These are phyloP conservation scores for Ametastegia equiseti DNA, from an alignment of 2,888 invertebrate genomes.

Conservation along the genomic window DNA sequence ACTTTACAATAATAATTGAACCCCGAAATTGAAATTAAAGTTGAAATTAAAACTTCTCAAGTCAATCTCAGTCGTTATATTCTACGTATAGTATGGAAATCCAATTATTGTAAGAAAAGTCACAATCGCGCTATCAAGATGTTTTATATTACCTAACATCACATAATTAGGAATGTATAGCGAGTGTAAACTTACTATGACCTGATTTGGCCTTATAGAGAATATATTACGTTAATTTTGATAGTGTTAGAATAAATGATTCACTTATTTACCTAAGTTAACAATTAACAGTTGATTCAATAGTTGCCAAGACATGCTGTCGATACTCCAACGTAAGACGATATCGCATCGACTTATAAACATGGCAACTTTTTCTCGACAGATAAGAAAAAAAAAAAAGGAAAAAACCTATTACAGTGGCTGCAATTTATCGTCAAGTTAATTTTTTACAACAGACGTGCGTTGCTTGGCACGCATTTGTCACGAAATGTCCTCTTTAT, in stretches of 20 bases:
- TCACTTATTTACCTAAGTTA: slow-evolving; percentile 52
- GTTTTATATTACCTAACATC: neutral
- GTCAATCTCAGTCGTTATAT: neutral
- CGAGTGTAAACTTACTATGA: neutral
- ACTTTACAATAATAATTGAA: neutral
- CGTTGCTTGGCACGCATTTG: neutral
- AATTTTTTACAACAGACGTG: slow-evolving; percentile 14
- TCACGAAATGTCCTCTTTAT: neutral
- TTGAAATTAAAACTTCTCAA: neutral
- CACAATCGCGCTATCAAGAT: neutral
- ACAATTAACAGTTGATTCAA: slow-evolving; percentile 15
- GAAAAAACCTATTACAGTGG: neutral
- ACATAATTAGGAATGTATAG: neutral
- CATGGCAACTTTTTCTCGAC: neutral
- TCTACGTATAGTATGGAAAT: neutral
- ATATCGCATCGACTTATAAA: neutral
- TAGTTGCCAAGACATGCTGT: neutral
- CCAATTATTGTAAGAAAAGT: neutral
- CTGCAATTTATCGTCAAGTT: neutral
- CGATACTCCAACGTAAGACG: neutral
- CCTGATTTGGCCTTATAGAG: slow-evolving; percentile 53
- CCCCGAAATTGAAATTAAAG: no score
- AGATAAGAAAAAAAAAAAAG: neutral
- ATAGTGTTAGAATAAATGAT: slow-evolving; percentile 46
- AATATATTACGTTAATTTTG: slow-evolving; percentile 54